Conservation (phyloP, 2,113 vertebrate genomes). For the Bostrychus sinensis region DNA sequence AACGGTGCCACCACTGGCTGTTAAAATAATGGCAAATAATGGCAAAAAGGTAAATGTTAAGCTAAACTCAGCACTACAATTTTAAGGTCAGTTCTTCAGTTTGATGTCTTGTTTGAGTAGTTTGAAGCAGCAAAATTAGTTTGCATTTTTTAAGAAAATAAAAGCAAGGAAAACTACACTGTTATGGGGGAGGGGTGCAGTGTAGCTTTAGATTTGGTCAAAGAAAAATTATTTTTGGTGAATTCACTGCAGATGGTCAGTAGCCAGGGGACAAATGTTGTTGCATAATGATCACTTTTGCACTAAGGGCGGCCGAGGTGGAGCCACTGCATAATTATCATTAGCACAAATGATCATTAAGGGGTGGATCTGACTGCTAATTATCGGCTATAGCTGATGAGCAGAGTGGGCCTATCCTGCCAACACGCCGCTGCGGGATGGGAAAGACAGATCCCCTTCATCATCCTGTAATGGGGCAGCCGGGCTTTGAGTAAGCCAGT, state of each 20-base stretch:
- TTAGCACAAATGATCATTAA: slow-evolving; percentile 78
- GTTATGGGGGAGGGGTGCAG: too few species aligned
- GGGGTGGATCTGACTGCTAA: slow-evolving; percentile 75
- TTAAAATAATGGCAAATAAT: too few species aligned
- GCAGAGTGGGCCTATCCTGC: slow-evolving; percentile 66
- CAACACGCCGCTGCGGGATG: slow-evolving; percentile 49
- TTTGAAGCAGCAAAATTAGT: too few species aligned
- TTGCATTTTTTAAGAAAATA: too few species aligned
- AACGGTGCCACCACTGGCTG: too few species aligned
- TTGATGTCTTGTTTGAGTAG: too few species aligned
- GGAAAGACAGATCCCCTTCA: slow-evolving; percentile 54
- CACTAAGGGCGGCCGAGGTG: slow-evolving; percentile 67
- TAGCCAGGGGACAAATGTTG: slow-evolving; percentile 45
- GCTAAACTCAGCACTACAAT: too few species aligned
- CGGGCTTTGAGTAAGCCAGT: slow-evolving; percentile 42
- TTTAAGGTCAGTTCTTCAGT: too few species aligned
- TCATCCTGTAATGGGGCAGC: slow-evolving; percentile 70
- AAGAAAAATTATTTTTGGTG: slow-evolving; percentile 10
- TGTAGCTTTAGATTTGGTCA: slow-evolving; percentile 27
- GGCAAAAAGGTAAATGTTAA: slow-evolving; percentile 25
- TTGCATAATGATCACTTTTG: slow-evolving; percentile 67
- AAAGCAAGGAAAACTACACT: too few species aligned
- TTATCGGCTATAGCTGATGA: slow-evolving; percentile 75
- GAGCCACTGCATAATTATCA: slow-evolving; percentile 73
- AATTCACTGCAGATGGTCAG: slow-evolving; percentile 30